Percentiles rank a stretch among this genome's conserved stretches.
phyloP scores from a whole-genome alignment of 2,113 vertebrate genomes.

The Elaphurus davidianus region DNA sequence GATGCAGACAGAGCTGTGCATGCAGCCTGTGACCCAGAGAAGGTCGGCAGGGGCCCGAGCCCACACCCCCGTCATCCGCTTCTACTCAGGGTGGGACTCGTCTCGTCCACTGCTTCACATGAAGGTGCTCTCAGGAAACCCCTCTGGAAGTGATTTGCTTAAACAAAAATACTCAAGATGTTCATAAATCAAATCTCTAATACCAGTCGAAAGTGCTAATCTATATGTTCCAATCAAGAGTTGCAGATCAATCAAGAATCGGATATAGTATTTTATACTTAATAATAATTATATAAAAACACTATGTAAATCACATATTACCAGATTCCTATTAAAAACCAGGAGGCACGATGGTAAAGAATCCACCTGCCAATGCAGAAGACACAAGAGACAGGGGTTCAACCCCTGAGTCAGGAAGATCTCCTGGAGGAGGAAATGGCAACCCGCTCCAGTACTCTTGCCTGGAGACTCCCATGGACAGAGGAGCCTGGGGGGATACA shows the following conservation, averaged over 20 bases:
- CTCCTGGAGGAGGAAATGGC: neutral
- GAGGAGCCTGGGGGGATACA: neutral
- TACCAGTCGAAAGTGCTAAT: neutral
- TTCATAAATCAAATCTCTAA: neutral
- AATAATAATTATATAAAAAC: neutral
- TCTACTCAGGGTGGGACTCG: neutral
- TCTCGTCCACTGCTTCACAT: neutral
- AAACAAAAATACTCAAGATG: neutral
- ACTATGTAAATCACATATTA: neutral
- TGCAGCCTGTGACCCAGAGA: neutral
- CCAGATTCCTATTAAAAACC: neutral
- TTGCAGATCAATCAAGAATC: neutral
- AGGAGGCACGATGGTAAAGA: neutral
- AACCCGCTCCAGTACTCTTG: neutral
- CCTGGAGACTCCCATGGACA: neutral
- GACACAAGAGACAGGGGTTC: neutral
- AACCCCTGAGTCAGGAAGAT: neutral
- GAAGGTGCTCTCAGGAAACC: neutral
- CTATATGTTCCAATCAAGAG: neutral
- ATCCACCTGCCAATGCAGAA: neutral
- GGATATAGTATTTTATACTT: neutral
- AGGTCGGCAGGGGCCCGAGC: neutral
- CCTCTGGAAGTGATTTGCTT: neutral
- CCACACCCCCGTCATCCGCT: neutral
- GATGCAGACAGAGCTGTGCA: neutral